Evolutionary conservation across 2,888 invertebrate species (phyloP).

Genomic region (Synergus japonicus): DNA sequence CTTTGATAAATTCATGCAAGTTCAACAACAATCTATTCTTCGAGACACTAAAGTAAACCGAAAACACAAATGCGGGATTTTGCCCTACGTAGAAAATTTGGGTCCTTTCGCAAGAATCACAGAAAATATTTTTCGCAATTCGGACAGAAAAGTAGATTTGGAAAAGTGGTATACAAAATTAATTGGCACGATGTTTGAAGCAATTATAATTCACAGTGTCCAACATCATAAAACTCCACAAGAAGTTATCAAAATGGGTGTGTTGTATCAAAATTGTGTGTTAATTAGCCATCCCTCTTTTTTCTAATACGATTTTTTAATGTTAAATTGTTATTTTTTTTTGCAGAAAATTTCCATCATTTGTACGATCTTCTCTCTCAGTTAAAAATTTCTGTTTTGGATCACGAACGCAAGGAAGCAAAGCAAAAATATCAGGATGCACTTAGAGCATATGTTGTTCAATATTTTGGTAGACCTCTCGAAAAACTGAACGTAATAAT

Average conservation of each 20-base stretch:
- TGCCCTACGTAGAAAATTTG: constrained; percentile 93
- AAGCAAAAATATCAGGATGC: constrained; percentile 94
- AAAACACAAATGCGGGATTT: constrained; percentile 91
- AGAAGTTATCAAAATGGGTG: constrained; percentile 92
- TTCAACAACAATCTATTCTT: constrained; percentile 87
- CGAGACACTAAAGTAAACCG: constrained; percentile 86
- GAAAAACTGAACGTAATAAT: constrained; percentile 90
- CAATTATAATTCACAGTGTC: constrained; percentile 86
- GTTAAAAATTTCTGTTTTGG: constrained; percentile 93
- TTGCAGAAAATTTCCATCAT: constrained; percentile 95
- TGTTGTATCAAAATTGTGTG: too few species aligned
- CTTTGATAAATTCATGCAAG: constrained; percentile 94
- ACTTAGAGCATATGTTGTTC: constrained; percentile 93
- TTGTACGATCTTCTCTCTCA: constrained; percentile 92
- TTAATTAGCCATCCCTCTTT: background rate
- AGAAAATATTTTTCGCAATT: constrained; percentile 91
- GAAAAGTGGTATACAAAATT: constrained; percentile 94
- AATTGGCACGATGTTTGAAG: constrained; percentile 90
- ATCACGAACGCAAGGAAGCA: constrained; percentile 92
- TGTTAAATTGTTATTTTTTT: constrained; percentile 11
- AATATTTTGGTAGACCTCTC: constrained; percentile 95
- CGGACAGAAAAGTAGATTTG: constrained; percentile 92
- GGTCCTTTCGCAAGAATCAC: constrained; percentile 91
- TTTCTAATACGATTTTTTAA: constrained; percentile 23
- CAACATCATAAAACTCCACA: constrained; percentile 95